Evolutionary conservation across 2,888 invertebrate species (phyloP).

Genomic region (Anorthoa munda): DNA sequence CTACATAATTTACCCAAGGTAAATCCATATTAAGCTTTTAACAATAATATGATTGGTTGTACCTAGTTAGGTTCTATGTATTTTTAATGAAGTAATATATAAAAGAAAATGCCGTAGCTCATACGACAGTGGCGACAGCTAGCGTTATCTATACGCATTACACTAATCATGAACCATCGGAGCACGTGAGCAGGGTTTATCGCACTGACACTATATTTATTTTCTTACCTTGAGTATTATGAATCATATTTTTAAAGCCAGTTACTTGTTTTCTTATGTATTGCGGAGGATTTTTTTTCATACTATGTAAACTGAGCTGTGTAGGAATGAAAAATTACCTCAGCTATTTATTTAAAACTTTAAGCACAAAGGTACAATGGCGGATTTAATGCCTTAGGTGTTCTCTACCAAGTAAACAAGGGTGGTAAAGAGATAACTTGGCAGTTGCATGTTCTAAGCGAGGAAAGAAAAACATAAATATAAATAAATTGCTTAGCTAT

Average conservation of each 20-base stretch:
- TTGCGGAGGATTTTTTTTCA: not conserved
- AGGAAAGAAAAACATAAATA: too few species aligned
- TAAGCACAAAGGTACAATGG: too few species aligned
- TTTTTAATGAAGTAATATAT: not conserved
- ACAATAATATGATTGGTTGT: not conserved
- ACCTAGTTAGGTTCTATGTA: not conserved
- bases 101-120: constrained; percentile 8
- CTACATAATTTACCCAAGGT: too few species aligned
- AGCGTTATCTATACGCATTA: constrained; percentile 55
- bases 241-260: constrained; percentile 5
- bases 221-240: constrained; percentile 1
- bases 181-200: constrained; percentile 50
- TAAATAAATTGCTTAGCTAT: too few species aligned
- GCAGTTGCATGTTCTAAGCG: too few species aligned
- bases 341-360: too few species aligned
- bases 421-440: too few species aligned
- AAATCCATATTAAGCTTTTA: too few species aligned
- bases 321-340: not conserved
- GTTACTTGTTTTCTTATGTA: too few species aligned
- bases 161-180: constrained; percentile 49
- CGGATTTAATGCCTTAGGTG: too few species aligned
- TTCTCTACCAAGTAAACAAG: too few species aligned
- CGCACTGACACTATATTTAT: constrained; percentile 29
- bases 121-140: constrained; percentile 34
- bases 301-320: not conserved